phyloP scores from a whole-genome alignment of 2,888 invertebrate genomes.

The Protodeltote pygarga region DNA sequence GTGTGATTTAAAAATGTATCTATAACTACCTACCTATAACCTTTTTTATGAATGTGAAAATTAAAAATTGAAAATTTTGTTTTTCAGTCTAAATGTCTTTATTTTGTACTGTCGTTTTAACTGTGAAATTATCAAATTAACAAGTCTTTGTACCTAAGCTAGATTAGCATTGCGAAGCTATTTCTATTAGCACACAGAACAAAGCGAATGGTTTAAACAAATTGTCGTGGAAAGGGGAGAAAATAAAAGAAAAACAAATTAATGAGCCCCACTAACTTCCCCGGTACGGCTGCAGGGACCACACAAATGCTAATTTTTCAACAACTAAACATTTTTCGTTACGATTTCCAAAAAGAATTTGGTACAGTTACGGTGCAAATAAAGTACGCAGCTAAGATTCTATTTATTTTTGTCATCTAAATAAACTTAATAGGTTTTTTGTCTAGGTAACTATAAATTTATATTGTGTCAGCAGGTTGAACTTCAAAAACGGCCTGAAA shows the following conservation, averaged over 20 bases:
- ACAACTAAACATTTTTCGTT: slow-evolving; percentile 75
- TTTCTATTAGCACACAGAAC: slow-evolving; percentile 36
- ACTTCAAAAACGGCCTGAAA: no score
- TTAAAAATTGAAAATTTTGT: no score
- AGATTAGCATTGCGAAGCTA: slow-evolving; percentile 16
- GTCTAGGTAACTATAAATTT: no score
- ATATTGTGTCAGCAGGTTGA: no score
- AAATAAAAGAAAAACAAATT: slow-evolving; percentile 57
- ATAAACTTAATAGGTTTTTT: no score
- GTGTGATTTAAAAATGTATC: no score
- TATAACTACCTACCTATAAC: no score
- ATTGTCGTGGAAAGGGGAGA: slow-evolving; percentile 50
- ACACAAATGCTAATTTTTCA: slow-evolving; percentile 73
- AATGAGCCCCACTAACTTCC: slow-evolving; percentile 52
- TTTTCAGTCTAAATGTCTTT: no score
- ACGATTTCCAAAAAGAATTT: slow-evolving; percentile 57
- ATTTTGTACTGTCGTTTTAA: no score
- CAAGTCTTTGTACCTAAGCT: slow-evolving; percentile 5
- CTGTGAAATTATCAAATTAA: no score
- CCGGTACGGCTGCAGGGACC: slow-evolving; percentile 45
- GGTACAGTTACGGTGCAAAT: slow-evolving; percentile 41
- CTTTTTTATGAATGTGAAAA: no score
- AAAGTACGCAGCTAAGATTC: slow-evolving; percentile 1
- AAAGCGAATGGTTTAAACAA: slow-evolving; percentile 42
- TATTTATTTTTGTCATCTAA: no score